Evolutionary conservation across 2,888 invertebrate genomes (phyloP), one percentile per base, ranked within the genome.

Genomic region (Pristionchus japonicus): DNA sequence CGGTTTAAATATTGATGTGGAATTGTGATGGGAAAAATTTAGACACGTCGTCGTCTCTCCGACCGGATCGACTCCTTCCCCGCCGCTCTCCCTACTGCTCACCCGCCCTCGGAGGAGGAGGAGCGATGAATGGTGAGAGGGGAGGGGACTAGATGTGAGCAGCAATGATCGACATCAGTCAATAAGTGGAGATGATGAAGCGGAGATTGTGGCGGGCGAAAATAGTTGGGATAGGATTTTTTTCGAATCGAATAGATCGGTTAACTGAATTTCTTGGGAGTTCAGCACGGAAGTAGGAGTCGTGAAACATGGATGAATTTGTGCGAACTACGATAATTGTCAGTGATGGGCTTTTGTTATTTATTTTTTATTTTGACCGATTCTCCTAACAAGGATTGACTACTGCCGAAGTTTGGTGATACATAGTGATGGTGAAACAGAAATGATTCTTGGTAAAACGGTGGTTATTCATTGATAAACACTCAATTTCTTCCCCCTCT

Each of bases 11-110:
- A n/a, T n/a, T n/a, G n/a, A n/a, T n/a, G n/a, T 37, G 40, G 74
- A 64, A 31, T 4, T 11, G 31, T 13, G 34, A 64, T n/a, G 43
- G 40, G n/a, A 31, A n/a, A n/a, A n/a, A 64, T 64, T 31, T 17
- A 85, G 85, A 85, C 15, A 85, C 64, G 85, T 27, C 31, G 15
- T 61, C 64, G 11, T 85, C 86, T 13, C 23, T 70, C 11, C 86
- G 47, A 23, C 31, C 47, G 2, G 70, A 70, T 49, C 86, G 70
- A 49, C 86, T 86, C 37, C 86, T 86, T 34, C 86, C 85, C 43
- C 85, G 85, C 40, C 61, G 85, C 27, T 64, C 61, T 37, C 85
- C 85, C 61, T 85, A 52, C 40, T 85, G 61, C 20, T 64, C 85
- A 15, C 64, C 85, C 43, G 49, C 52, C n/a, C 7, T 37, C 1